Evolutionary conservation across 2,888 invertebrate species (phyloP).

Genomic region (Andrena haemorrhoa): DNA sequence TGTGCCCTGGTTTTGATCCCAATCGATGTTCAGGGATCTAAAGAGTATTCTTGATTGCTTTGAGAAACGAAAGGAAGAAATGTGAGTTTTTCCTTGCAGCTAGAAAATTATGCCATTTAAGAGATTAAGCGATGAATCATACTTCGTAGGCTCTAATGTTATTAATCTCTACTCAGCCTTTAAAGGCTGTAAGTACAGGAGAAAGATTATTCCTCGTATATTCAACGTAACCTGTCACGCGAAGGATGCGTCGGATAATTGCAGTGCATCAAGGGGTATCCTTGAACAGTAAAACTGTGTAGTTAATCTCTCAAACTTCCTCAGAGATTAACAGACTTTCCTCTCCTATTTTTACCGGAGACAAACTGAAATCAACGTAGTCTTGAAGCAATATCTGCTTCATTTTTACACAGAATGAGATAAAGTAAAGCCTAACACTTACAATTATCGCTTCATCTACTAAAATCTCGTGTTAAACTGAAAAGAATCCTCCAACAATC

Average conservation of each 20-base stretch:
- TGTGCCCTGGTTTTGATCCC: neutral
- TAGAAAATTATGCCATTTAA: too few relatives aligned
- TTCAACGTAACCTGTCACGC: slow-evolving; percentile 20
- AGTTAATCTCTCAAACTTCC: neutral
- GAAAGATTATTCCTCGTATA: slow-evolving; percentile 29
- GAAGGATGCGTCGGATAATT: slow-evolving; percentile 52
- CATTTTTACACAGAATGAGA: neutral
- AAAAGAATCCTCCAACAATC: too few relatives aligned
- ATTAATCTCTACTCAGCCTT: neutral
- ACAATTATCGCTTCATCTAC: too few relatives aligned
- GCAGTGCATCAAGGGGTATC: slow-evolving; percentile 21
- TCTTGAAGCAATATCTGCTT: neutral
- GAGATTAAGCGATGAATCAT: too few relatives aligned
- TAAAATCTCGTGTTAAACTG: too few relatives aligned
- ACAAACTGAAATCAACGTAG: neutral
- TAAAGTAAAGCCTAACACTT: neutral
- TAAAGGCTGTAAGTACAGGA: neutral
- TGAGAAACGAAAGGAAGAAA: too few relatives aligned
- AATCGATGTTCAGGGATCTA: neutral
- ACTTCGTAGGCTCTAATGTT: too few relatives aligned
- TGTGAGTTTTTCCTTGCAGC: too few relatives aligned
- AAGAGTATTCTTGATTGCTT: neutral
- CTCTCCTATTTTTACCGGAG: neutral
- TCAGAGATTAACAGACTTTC: too few relatives aligned
- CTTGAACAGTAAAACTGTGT: slow-evolving; percentile 34